Evolutionary conservation across 2,113 vertebrate genomes (phyloP), one percentile per base, ranked within the genome.

Genomic region (Zosterops japonicus): DNA sequence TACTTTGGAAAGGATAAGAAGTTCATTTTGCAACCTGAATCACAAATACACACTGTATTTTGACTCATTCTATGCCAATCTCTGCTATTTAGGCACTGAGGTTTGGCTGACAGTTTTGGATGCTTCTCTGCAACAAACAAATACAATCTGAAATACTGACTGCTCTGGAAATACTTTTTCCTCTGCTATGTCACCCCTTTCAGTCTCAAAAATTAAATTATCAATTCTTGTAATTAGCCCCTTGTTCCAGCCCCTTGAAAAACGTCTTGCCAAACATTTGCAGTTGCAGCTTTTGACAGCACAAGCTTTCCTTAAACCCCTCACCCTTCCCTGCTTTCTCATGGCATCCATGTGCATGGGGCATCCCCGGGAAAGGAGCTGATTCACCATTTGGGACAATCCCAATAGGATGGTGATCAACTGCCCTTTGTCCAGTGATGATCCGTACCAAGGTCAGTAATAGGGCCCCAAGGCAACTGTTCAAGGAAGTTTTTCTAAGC

Each of bases 351-450:
- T 0, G 1, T 17, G 11, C 2, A 4, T 8, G 6, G 28, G 65
- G 39, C 49, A 39, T 5, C 16, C 67, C 9, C 6, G 69, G 57
- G 68, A 61, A n/a, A 9, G 42, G 35, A 79, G 36, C 11, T 23
- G 39, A 22, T 35, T 25, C 33, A 22, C n/a, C 21, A 0, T 24
- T 33, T 2, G 31, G 67, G 55, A 29, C 46, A 47, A 7, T 11
- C 23, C 29, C 47, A 23, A 3, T 0, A 4, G 25, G n/a, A 0
- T 24, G 42, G 33, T 14, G 46, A 49, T 5, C 47, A 33, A 4
- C 31, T 28, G 53, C 9, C 4, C 47, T 70, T 59, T 12, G 15
- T 29, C 55, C 56, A n/a, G 2, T 5, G 44, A 12, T 5, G 19
- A 7, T 18, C 44, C 25, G 20, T 39, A 20, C 1, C 18, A 22